A percentile compares a stretch with the other conserved stretches of the same genome.
Evolutionary conservation across 2,113 vertebrate genomes (phyloP).

Genomic region (Heterotilapia buettikoferi): DNA sequence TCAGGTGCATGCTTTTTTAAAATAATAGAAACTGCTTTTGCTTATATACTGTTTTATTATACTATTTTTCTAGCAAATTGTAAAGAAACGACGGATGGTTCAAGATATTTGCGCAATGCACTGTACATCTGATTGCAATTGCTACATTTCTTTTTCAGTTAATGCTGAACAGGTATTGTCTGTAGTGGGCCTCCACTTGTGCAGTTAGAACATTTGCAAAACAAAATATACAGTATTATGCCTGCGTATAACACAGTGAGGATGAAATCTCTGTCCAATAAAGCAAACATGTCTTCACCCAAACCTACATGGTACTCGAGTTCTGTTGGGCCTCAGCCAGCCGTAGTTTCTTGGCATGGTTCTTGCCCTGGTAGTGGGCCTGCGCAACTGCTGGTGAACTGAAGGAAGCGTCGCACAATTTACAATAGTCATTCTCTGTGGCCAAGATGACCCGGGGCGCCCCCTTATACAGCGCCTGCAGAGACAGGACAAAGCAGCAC

Average conservation of each 20-base stretch:
- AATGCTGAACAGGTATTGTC: background rate
- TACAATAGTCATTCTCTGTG: slow-evolving; percentile 97
- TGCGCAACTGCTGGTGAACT: slow-evolving; percentile 94
- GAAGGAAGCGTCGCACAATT: slow-evolving; percentile 96
- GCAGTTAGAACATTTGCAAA: background rate
- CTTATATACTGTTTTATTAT: background rate
- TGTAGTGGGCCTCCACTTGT: background rate
- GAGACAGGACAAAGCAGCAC: slow-evolving; percentile 10
- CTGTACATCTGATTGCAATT: background rate
- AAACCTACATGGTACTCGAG: slow-evolving; percentile 82
- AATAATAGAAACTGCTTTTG: background rate
- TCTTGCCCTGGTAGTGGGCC: slow-evolving; percentile 97
- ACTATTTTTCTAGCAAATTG: background rate
- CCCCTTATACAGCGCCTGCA: slow-evolving; percentile 80
- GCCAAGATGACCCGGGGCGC: slow-evolving; percentile 92
- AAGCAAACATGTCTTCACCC: background rate
- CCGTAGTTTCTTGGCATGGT: slow-evolving; percentile 91
- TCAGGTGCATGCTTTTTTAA: background rate
- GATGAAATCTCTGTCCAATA: background rate
- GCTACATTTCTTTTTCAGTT: background rate
- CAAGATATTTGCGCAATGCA: background rate
- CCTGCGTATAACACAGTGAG: background rate
- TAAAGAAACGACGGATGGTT: background rate
- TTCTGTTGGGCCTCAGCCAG: slow-evolving; percentile 88
- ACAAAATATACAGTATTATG: background rate